Base-by-base conservation (phyloP, 2,888 invertebrate species). In the Acanthopleura granulata region DNA sequence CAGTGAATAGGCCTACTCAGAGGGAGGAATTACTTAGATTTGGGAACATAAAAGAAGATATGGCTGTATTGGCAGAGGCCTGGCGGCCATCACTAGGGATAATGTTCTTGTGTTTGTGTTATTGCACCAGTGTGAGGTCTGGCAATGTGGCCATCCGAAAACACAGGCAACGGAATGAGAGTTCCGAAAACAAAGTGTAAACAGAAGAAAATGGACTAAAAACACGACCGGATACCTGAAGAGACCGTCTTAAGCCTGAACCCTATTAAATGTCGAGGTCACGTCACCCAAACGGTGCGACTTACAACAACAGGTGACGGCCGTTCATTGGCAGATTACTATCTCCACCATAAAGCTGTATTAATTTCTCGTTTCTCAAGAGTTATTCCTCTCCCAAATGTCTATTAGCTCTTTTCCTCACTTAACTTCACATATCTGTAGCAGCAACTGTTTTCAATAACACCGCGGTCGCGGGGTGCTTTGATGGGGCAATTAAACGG, bases 401-500 rank as follows among this genome's bases (percentile, higher is more conserved):
- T 57, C 57, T n/a, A 57, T 57, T 57, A 57, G 22, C 57, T 57
- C 18, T 22, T n/a, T n/a, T 57, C 57, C 22, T n/a, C 57, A 57
- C 57, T 57, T 57, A 57, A 57, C 57, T 57, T 57, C 57, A 57
- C 57, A 57, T 57, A 57, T 57, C 18, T 57, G n/a, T 57, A n/a
- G 6, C 22, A 6, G 22, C 57, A 57, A 57, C n/a, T 57, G 57
- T 57, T 57, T 57, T 57, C 57, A 57, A 57, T 57, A 57, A 57
- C n/a, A 18, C 57, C 57, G 18, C n/a, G 57, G 57, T 57, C n/a
- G 57, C 18, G 12, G 6, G 12, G n/a, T 57, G 12, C 57, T 57
- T 57, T 57, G 57, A 57, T 57, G 57, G n/a, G n/a, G 9, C 40
- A 40, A 40, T 40, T 40, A 40, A 40, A 40, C 40, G 40, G 40